These are phyloP conservation scores for Epiperipatus broadwayi DNA, from an alignment of 2,888 invertebrate genomes.

Conservation along the genomic window DNA sequence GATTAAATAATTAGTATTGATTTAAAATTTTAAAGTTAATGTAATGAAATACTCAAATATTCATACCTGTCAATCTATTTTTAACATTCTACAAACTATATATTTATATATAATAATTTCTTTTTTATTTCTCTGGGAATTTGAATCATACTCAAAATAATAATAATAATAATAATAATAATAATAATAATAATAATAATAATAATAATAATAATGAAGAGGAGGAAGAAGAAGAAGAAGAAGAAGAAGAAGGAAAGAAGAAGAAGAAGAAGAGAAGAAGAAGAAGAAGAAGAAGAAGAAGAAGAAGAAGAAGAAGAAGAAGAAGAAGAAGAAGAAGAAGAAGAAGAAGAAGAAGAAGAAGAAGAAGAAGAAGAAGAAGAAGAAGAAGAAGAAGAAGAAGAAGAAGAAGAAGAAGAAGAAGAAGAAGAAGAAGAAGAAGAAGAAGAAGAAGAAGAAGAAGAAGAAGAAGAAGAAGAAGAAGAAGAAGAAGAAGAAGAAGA, in stretches of 20 bases:
- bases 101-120: not conserved
- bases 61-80: no score
- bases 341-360: not conserved
- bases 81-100: not conserved
- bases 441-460: not conserved
- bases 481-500: not conserved
- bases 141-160: not conserved
- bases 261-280: no score
- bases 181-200: constrained; percentile 3
- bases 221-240: not conserved
- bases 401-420: not conserved
- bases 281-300: not conserved
- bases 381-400: not conserved
- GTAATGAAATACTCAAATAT: no score
- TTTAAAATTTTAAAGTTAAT: no score
- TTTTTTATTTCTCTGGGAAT: not conserved
- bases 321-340: not conserved
- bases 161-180: no score
- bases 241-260: not conserved
- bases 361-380: not conserved
- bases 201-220: constrained; percentile 1
- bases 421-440: not conserved
- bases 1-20: no score
- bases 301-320: not conserved
- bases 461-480: not conserved